Conservation (phyloP, 2,888 invertebrate genomes). For the Anarsia innoxiella region DNA sequence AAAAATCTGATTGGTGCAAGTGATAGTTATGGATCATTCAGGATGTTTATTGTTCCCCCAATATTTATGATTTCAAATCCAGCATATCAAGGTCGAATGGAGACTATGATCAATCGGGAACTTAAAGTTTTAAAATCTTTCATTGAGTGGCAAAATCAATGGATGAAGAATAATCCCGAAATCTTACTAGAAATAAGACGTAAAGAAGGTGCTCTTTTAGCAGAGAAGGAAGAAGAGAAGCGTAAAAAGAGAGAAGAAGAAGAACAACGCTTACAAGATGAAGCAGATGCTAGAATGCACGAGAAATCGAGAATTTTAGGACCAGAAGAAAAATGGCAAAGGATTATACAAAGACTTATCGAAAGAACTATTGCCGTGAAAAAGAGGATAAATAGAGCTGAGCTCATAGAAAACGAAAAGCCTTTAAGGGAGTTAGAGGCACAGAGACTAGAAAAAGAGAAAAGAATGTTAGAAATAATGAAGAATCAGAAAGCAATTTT, state of each 20-base stretch:
- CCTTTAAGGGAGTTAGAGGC: conserved; percentile 76
- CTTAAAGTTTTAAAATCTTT: conserved; percentile 67
- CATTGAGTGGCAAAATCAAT: conserved; percentile 76
- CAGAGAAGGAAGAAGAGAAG: conserved; percentile 61
- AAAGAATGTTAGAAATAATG: conserved; percentile 73
- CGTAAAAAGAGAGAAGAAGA: conserved; percentile 49
- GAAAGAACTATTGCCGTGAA: conserved; percentile 77
- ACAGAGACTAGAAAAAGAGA: conserved; percentile 73
- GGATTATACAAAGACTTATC: conserved; percentile 79
- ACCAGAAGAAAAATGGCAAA: conserved; percentile 76
- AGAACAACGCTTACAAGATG: conserved; percentile 64
- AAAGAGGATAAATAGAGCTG: conserved; percentile 76
- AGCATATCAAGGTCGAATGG: conserved; percentile 52
- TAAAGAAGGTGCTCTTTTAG: conserved; percentile 55
- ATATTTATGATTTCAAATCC: conserved; percentile 65
- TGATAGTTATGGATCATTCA: conserved; percentile 80
- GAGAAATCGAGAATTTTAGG: conserved; percentile 53
- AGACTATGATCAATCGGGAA: conserved; percentile 69
- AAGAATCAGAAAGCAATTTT: conserved; percentile 77
- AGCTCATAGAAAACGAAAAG: conserved; percentile 75
- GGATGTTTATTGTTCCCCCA: conserved; percentile 76
- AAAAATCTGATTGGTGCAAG: conserved; percentile 80
- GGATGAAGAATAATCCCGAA: conserved; percentile 62
- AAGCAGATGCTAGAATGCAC: conserved; percentile 63
- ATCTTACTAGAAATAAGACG: conserved; percentile 51